These are phyloP conservation scores for Coenonympha arcania DNA, from an alignment of 2,888 invertebrate genomes.

Conservation along the genomic window DNA sequence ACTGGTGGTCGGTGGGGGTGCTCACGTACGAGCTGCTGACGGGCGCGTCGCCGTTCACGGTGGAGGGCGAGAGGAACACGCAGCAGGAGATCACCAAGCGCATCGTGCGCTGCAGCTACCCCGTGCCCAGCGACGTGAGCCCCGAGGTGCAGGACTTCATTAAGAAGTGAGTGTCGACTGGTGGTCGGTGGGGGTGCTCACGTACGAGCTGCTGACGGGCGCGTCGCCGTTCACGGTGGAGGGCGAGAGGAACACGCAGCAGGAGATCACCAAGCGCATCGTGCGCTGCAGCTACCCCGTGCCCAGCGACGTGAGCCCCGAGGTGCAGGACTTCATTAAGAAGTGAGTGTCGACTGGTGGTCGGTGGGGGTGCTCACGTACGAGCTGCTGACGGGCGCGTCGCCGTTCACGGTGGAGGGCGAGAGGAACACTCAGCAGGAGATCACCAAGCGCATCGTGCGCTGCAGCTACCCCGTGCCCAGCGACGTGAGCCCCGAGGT, in stretches of 20 bases:
- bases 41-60: constrained; percentile 97
- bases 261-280: constrained; percentile 94
- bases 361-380: constrained; percentile 97
- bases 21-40: constrained; percentile 96
- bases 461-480: constrained; percentile 92
- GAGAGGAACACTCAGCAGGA: constrained; percentile 95
- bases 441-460: constrained; percentile 91
- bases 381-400: constrained; percentile 96
- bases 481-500: constrained; percentile 79
- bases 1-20: constrained; percentile 99
- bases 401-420: constrained; percentile 97
- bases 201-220: constrained; percentile 96
- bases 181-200: constrained; percentile 98
- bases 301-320: constrained; percentile 83
- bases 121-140: constrained; percentile 88
- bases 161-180: too few relatives aligned
- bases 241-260: constrained; percentile 93
- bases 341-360: constrained; percentile 99
- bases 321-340: too few relatives aligned
- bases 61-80: constrained; percentile 93
- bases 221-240: constrained; percentile 98
- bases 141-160: constrained; percentile 73
- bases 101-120: constrained; percentile 90
- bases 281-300: constrained; percentile 91
- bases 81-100: constrained; percentile 95